These are phyloP conservation scores for Cataglyphis cursor DNA, from an alignment of 2,888 invertebrate species.

Conservation along the genomic window DNA sequence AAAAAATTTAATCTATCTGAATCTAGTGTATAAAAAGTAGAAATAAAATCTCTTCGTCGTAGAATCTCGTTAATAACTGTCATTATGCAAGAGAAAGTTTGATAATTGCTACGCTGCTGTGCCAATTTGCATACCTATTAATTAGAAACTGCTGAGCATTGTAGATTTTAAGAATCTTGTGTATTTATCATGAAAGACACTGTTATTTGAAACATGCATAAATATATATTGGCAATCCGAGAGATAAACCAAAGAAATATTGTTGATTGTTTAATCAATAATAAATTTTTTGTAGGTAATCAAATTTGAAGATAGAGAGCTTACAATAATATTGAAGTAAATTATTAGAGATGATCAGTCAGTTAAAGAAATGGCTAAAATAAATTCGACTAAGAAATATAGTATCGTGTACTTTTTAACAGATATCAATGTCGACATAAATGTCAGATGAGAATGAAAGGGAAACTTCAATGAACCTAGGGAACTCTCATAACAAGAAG, in stretches of 20 bases:
- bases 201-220: background rate
- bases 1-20: background rate
- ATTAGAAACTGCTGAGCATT: background rate
- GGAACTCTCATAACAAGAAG: conserved; percentile 60
- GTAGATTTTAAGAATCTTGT: background rate
- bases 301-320: background rate
- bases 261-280: background rate
- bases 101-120: conserved; percentile 16
- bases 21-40: background rate
- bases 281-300: background rate
- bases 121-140: background rate
- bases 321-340: background rate
- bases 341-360: background rate
- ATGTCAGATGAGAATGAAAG: conserved; percentile 37
- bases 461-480: conserved; percentile 27
- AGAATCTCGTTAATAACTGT: conserved; percentile 7
- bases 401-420: conserved; percentile 1
- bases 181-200: background rate
- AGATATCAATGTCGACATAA: conserved; percentile 42
- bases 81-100: conserved; percentile 19
- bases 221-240: background rate
- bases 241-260: background rate
- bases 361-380: background rate
- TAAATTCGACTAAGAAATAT: background rate
- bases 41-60: conserved; percentile 15